phyloP scores from a whole-genome alignment of 2,888 invertebrate genomes.

The Lysandra bellargus region DNA sequence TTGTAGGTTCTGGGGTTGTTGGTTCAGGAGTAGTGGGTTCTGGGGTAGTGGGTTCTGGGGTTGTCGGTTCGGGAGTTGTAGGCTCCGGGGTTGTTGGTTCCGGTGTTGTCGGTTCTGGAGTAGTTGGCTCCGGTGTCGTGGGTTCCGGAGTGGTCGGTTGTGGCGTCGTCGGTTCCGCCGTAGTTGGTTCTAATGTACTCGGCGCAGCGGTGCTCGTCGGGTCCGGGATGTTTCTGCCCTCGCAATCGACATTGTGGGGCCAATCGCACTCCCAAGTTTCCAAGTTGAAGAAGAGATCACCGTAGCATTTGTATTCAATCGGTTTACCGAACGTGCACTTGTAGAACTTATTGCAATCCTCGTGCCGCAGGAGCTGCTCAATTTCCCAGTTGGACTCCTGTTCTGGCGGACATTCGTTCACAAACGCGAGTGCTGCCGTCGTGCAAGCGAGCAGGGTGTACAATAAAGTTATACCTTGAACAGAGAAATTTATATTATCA shows the following conservation, averaged over 20 bases:
- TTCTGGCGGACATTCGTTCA: constrained; percentile 56
- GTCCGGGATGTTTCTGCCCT: constrained; percentile 55
- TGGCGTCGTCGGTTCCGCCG: background rate
- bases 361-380: constrained; percentile 77
- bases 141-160: background rate
- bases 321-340: constrained; percentile 84
- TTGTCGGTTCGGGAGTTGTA: constrained; percentile 8
- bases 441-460: constrained; percentile 41
- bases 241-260: constrained; percentile 82
- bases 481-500: constrained; percentile 24
- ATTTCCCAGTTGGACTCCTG: constrained; percentile 58
- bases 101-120: background rate
- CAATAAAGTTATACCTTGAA: constrained; percentile 38
- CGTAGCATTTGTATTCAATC: constrained; percentile 79
- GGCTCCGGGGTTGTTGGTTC: background rate
- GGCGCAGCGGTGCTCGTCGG: constrained; percentile 32
- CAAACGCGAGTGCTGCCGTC: constrained; percentile 46
- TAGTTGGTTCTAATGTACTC: constrained; percentile 50
- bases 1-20: background rate
- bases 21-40: constrained; percentile 13
- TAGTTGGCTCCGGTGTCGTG: background rate
- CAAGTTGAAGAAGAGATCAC: constrained; percentile 79
- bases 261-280: constrained; percentile 81
- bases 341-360: constrained; percentile 82
- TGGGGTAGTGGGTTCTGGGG: background rate